Evolutionary conservation across 1,140 invertebrate genomes (phyloP), one percentile per base, ranked within the genome.

Genomic region (Ooceraea biroi): DNA sequence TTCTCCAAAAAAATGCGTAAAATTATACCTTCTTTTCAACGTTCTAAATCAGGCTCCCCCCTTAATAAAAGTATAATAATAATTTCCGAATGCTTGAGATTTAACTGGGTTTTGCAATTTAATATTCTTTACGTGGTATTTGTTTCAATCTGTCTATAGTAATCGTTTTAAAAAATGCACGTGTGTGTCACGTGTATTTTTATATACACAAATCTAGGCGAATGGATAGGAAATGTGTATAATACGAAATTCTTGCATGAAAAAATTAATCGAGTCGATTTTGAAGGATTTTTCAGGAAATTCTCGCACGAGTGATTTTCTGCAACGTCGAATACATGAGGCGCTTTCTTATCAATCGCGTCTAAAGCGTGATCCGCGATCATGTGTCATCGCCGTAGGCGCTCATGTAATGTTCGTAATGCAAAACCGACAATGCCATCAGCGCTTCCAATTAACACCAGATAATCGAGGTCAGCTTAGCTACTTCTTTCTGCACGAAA

Each of bases 391-490:
- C 30, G 12, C 44, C 11, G 19, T 19, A 14, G 17, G 12, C 30
- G 11, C 46, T 8, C 22, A 25, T 25, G 30, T 36, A 60, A 61
- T 12, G 5, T 8, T 66, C 19, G 1, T 1, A 44, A 36, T 7
- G 63, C 22, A 11, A 36, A 52, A 78, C 48, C 22, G 17, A 27
- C 41, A 61, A 69, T 14, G 52, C 25, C 4, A 36, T 22, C 41
- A 41, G 36, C 30, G 48, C 50, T 17, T 69, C 1, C 22, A 57
- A 25, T 80, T 80, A 80, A 58, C 41, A 27, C 36, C 12, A 19
- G 30, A 80, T 30, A 80, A 30, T 71, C 50, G 65, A 78, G 48
- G 25, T 66, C 60, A 66, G 14, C 14, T 8, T 52, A 30, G 10
- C 55, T 65, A 7, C 36, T 36, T 66, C 71, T 44, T 65, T 52